Conservation (phyloP, 2,113 vertebrate genomes). For the Ammodramus savannarum region DNA sequence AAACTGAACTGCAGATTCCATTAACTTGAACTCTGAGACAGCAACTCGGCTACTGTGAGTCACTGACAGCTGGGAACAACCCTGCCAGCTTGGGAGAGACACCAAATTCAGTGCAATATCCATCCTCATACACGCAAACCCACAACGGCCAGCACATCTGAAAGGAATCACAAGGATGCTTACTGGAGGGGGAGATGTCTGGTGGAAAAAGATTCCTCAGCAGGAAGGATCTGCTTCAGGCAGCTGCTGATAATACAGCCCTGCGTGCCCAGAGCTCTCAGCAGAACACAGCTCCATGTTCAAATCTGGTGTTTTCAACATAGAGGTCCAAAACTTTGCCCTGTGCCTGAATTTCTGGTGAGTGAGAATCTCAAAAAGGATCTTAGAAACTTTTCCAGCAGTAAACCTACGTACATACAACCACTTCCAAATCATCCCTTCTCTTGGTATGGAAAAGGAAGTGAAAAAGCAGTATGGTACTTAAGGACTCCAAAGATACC, state of each 20-base stretch:
- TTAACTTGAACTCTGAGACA: conserved; percentile 17
- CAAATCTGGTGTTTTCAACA: neutral
- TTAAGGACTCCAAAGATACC: neutral
- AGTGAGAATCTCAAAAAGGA: neutral
- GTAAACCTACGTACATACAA: fast-evolving
- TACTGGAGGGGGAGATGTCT: neutral
- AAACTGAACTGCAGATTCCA: conserved; percentile 50
- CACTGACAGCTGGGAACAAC: conserved; percentile 47
- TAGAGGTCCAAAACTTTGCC: neutral
- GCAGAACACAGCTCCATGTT: neutral
- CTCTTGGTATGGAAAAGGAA: neutral
- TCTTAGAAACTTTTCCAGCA: neutral
- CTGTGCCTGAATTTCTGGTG: fast-evolving
- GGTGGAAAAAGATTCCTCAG: neutral
- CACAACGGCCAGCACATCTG: neutral
- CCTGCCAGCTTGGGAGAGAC: neutral
- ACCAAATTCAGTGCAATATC: neutral
- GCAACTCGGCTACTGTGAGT: conserved; percentile 28
- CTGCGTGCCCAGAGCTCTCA: neutral
- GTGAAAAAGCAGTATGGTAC: fast-evolving
- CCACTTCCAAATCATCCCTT: neutral
- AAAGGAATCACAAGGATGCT: neutral
- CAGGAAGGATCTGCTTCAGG: neutral
- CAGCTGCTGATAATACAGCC: neutral
- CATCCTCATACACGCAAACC: neutral